Percentiles rank a stretch among this genome's conserved stretches.
These are phyloP conservation scores for Dolichopus griseipennis DNA, from an alignment of 2,888 invertebrate species.

Conservation along the genomic window DNA sequence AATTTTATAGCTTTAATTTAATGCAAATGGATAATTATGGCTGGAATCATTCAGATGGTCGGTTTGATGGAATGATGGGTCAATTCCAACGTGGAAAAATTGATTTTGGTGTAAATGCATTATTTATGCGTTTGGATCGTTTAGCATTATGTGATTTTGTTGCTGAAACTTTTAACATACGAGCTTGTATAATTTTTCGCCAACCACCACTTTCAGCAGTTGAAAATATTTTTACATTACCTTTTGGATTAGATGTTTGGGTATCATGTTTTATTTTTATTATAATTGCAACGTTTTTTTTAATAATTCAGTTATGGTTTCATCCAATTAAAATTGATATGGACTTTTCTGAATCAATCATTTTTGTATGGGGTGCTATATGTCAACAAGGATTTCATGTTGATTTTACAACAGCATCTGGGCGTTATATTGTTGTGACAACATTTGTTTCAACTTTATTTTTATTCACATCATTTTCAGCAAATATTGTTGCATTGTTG, in stretches of 20 bases:
- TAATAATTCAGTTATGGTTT: conserved; percentile 31
- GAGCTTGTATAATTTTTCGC: conserved; percentile 52
- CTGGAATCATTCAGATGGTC: conserved; percentile 47
- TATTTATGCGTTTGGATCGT: conserved; percentile 52
- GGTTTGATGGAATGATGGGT: conserved; percentile 52
- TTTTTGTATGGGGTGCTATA: conserved; percentile 50
- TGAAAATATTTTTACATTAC: conserved; percentile 52
- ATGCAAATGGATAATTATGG: conserved; percentile 46
- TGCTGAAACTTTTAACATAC: conserved; percentile 47
- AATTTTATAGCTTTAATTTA: conserved; percentile 35
- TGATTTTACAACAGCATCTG: conserved; percentile 45
- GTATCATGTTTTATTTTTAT: conserved; percentile 34
- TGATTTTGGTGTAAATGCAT: conserved; percentile 48
- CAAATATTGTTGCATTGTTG: conserved; percentile 54
- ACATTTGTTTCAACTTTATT: conserved; percentile 50
- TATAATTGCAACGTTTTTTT: conserved; percentile 30
- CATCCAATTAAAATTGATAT: conserved; percentile 31
- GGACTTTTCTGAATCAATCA: conserved; percentile 43
- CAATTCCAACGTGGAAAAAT: conserved; percentile 48
- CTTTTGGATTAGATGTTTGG: conserved; percentile 53
- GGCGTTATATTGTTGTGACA: conserved; percentile 49
- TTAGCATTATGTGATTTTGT: conserved; percentile 47
- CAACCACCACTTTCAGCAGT: conserved; percentile 55
- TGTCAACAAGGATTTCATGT: conserved; percentile 54
- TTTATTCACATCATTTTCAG: conserved; percentile 56